Percentiles rank a stretch among this genome's conserved stretches.
These are phyloP conservation scores for Euphonia xanthogaster DNA, from an alignment of 2,797 vertebrate species.

Conservation along the genomic window DNA sequence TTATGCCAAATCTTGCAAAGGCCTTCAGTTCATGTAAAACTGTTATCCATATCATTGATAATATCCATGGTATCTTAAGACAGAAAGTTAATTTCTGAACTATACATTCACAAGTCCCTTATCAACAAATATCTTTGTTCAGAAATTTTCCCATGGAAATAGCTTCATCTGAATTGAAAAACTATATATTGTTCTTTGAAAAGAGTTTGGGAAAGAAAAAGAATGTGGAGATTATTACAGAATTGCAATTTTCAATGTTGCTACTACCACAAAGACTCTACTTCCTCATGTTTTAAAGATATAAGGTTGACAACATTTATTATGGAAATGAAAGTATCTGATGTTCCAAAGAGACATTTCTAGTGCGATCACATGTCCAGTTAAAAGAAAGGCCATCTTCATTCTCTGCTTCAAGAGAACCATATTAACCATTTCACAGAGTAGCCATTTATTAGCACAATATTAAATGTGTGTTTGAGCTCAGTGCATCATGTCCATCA, in stretches of 20 bases:
- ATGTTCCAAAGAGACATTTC: neutral
- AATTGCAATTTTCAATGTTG: neutral
- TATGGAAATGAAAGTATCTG: neutral
- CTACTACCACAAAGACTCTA: neutral
- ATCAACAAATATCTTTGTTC: neutral
- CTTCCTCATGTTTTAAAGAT: neutral
- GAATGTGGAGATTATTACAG: neutral
- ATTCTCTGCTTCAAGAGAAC: neutral
- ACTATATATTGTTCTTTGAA: neutral
- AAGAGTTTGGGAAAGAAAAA: neutral
- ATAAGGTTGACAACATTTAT: neutral
- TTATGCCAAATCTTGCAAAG: neutral
- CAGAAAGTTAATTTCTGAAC: neutral
- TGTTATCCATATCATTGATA: neutral
- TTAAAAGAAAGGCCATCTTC: neutral
- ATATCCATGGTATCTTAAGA: neutral
- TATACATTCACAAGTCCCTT: neutral
- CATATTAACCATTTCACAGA: neutral
- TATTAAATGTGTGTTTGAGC: neutral
- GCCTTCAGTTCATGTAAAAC: neutral
- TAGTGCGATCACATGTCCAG: neutral
- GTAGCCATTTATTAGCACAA: neutral
- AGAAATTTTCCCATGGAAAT: neutral
- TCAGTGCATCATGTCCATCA: neutral
- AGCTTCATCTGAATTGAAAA: neutral